Base-by-base conservation (phyloP, 2,797 vertebrate species). In the Simalia tracyae region DNA sequence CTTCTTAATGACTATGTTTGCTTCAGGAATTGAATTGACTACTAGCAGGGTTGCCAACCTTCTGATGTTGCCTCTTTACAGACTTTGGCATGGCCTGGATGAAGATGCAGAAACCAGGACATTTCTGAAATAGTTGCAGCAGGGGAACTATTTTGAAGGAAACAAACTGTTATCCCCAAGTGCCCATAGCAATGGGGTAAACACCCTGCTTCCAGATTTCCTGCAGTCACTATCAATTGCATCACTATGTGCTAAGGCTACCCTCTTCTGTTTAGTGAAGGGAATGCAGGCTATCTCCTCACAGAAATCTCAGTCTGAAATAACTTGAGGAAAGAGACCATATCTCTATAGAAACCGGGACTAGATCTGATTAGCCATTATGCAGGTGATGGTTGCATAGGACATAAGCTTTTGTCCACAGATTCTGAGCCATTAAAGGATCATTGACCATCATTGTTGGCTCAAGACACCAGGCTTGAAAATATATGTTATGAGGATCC, bases 241-340 rank as follows among this genome's bases (percentile, higher is more conserved):
- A 22, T 92, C 64, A 76, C 6, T 89, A 17, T 92, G 28, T 89
- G 63, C 22, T 60, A 2, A 76, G 91, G 28, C 42, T 92, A 88
- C 88, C 84, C 88, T 92, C 88, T 89, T 56, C 36, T 50, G 91
- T 46, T 86, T n/a, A 76, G 19, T n/a, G 15, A 12, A 42, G 84
- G 84, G 26, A 86, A 59, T 68, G 81, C 87, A 85, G 87, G 26
- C 72, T 50, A 12, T 66, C 26, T 91, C 7, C 50, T 31, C 46
- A 57, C 19, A 66, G 26, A 2, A 26, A 50, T 31, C 8, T n/a
- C 14, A 66, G 19, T 42, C 72, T 81, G 46, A 46, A 81, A 46
- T 76, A 76, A 42, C 17, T 42, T 10, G 36, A 42, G 72, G 72
- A 76, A 50, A 81, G 19, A 17, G 42, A 63, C 0, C 36, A 15